Evolutionary conservation across 2,113 vertebrate species (phyloP).

Genomic region (Cynoglossus semilaevis): DNA sequence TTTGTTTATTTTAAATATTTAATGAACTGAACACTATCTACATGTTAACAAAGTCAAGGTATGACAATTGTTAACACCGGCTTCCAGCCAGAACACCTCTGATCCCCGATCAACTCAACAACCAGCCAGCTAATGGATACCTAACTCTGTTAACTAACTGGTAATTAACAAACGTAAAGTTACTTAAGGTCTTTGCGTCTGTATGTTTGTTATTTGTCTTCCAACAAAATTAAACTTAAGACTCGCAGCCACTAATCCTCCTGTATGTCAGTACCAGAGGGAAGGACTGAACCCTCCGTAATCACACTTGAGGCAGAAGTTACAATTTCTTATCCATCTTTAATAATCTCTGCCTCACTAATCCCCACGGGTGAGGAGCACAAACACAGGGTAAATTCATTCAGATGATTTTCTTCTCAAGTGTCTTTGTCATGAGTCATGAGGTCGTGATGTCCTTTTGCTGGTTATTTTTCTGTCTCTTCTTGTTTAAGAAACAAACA

Average conservation of each 20-base stretch:
- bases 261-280: constrained; percentile 2
- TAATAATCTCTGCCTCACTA: constrained; percentile 36
- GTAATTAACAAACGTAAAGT: neutral
- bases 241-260: constrained; percentile 30
- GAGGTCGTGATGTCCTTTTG: too few species aligned
- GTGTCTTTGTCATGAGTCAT: neutral
- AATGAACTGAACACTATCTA: too few species aligned
- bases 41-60: too few species aligned
- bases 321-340: constrained; percentile 11
- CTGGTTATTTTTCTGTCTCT: too few species aligned
- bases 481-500: too few species aligned
- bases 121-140: too few species aligned
- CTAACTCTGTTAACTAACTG: too few species aligned
- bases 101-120: too few species aligned
- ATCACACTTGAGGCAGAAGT: constrained; percentile 13
- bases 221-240: constrained; percentile 15
- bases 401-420: neutral
- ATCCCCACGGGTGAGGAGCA: constrained; percentile 21
- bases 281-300: constrained; percentile 32
- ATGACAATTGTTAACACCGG: too few species aligned
- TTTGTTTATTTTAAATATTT: too few species aligned
- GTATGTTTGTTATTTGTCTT: constrained; percentile 18
- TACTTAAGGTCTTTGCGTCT: constrained; percentile 4
- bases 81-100: too few species aligned
- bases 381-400: neutral